These are phyloP conservation scores for Spea bombifrons DNA, from an alignment of 2,113 vertebrate species.

Conservation along the genomic window DNA sequence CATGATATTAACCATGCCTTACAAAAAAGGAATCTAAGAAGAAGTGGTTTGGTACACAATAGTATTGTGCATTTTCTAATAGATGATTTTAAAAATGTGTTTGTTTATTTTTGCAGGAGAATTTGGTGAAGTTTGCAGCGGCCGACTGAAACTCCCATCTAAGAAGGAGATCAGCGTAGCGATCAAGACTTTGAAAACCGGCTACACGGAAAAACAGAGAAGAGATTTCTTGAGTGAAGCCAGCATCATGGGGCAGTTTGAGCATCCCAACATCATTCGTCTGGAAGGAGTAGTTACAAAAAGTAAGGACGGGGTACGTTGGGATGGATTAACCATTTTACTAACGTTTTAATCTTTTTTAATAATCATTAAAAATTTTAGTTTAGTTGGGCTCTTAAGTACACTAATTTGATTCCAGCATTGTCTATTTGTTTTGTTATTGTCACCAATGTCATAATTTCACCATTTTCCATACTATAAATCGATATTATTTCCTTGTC, in stretches of 20 bases:
- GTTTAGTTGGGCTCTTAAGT: too few species aligned
- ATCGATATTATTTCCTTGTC: too few species aligned
- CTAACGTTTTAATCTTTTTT: background rate
- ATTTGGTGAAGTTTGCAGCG: conserved; percentile 97
- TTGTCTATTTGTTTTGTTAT: too few species aligned
- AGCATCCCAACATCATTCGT: conserved; percentile 96
- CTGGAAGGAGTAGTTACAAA: conserved; percentile 95
- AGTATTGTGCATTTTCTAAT: background rate
- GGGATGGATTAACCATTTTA: background rate
- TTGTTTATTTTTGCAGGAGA: conserved; percentile 72
- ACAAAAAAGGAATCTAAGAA: too few species aligned
- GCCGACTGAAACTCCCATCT: conserved; percentile 86
- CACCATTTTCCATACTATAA: too few species aligned
- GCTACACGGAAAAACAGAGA: conserved; percentile 94
- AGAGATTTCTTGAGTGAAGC: conserved; percentile 94
- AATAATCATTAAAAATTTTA: too few species aligned
- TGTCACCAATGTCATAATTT: too few species aligned
- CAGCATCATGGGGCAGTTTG: conserved; percentile 98
- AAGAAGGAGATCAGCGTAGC: conserved; percentile 98
- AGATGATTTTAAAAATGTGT: background rate
- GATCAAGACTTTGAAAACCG: conserved; percentile 95
- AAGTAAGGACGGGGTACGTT: conserved; percentile 72
- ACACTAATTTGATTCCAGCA: too few species aligned
- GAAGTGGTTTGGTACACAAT: background rate
- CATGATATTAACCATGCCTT: too few species aligned